phyloP scores from a whole-genome alignment of 1,140 invertebrate genomes.

The Leptinotarsa lineolata region DNA sequence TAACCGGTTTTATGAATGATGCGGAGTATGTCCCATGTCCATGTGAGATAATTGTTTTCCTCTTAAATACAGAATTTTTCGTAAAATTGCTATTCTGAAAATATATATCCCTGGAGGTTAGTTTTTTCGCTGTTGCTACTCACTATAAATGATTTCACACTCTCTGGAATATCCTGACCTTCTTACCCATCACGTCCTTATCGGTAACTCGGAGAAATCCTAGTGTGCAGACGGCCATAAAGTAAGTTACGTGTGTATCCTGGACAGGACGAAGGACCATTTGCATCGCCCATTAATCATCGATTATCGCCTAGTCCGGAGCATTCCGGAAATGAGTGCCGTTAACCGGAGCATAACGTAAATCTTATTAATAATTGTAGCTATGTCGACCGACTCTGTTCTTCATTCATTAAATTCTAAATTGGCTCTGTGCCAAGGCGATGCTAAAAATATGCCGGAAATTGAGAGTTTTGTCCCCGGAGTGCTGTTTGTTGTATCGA shows the following conservation, averaged over 20 bases:
- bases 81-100: no score
- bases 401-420: constrained; percentile 30
- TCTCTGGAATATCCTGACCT: no score
- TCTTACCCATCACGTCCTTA: background rate
- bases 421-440: background rate
- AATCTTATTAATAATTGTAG: constrained; percentile 40
- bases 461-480: constrained; percentile 9
- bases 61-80: no score
- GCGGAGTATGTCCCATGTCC: no score
- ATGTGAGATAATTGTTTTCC: no score
- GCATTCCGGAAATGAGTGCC: constrained; percentile 31
- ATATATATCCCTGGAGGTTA: no score
- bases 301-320: constrained; percentile 31
- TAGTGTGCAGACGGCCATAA: background rate
- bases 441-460: constrained; percentile 8
- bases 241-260: constrained; percentile 17
- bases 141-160: no score
- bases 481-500: background rate
- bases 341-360: constrained; percentile 33
- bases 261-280: constrained; percentile 21
- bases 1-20: no score
- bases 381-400: constrained; percentile 25
- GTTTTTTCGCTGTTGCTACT: no score
- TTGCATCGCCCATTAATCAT: constrained; percentile 29
- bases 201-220: background rate